phyloP scores from a whole-genome alignment of 2,113 vertebrate species.

The Strigops habroptila region DNA sequence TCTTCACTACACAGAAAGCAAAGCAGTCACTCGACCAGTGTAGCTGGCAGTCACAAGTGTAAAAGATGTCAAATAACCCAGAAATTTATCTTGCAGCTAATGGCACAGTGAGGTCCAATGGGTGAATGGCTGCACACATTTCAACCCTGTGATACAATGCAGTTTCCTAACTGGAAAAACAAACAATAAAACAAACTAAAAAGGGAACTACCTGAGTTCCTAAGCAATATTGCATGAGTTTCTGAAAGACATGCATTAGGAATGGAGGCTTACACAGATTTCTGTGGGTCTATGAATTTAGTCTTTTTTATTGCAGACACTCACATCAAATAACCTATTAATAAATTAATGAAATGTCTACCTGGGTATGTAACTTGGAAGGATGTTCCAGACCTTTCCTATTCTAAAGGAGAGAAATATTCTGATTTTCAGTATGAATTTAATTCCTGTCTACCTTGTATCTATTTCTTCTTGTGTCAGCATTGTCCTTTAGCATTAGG shows the following conservation, averaged over 20 bases:
- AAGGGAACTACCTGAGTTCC: neutral
- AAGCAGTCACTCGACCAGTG: neutral
- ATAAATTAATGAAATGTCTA: neutral
- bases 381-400: neutral
- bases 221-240: neutral
- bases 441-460: neutral
- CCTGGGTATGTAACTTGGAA: neutral
- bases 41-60: neutral
- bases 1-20: neutral
- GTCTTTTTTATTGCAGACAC: neutral
- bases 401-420: neutral
- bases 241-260: neutral
- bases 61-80: neutral
- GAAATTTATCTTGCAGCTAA: neutral
- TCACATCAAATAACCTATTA: neutral
- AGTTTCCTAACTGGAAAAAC: neutral
- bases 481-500: neutral
- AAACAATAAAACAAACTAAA: neutral
- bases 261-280: neutral
- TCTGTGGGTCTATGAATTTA: neutral
- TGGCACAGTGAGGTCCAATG: neutral
- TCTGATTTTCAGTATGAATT: neutral
- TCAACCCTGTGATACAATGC: neutral
- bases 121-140: neutral
- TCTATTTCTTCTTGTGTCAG: neutral